Evolutionary conservation across 2,797 vertebrate genomes (phyloP).

Genomic region (Rhynchotus rufescens): DNA sequence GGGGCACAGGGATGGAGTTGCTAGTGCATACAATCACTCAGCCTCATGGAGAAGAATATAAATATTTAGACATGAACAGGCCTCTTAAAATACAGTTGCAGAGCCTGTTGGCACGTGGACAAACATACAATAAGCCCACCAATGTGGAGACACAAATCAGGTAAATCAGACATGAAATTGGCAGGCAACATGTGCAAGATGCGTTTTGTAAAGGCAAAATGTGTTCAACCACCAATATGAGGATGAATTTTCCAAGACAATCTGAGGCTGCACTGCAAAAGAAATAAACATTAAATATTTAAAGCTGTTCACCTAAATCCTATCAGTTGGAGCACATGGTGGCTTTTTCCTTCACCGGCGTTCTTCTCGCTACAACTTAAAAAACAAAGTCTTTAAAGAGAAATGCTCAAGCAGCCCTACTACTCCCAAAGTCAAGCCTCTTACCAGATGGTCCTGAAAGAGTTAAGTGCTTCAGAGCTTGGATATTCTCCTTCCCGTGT

Average conservation of each 20-base stretch:
- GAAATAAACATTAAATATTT: conserved; percentile 57
- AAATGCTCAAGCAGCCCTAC: not conserved
- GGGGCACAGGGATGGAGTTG: not conserved
- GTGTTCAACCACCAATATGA: conserved; percentile 36
- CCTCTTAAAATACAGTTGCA: conserved; percentile 73
- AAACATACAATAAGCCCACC: conserved; percentile 65
- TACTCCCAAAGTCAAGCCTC: conserved; percentile 13
- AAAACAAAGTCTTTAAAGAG: conserved; percentile 60
- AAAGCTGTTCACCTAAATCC: conserved; percentile 48
- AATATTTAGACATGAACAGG: conserved; percentile 68
- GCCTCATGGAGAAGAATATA: conserved; percentile 53
- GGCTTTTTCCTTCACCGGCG: conserved; percentile 41
- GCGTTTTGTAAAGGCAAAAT: conserved; percentile 38
- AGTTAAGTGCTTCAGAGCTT: conserved; percentile 75
- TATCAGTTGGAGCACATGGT: conserved; percentile 32
- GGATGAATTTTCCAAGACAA: conserved; percentile 42
- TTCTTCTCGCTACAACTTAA: conserved; percentile 15
- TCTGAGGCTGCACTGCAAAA: conserved; percentile 18
- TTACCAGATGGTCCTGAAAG: conserved; percentile 65
- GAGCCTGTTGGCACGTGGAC: conserved; percentile 53
- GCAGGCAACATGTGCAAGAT: conserved; percentile 39
- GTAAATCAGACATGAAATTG: conserved; percentile 68
- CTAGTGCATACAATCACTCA: conserved; percentile 48
- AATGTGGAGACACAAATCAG: conserved; percentile 72
- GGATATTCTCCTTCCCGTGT: conserved; percentile 68